phyloP scores from a whole-genome alignment of 23 tunicate genomes.

The Halocynthia aurantium region DNA sequence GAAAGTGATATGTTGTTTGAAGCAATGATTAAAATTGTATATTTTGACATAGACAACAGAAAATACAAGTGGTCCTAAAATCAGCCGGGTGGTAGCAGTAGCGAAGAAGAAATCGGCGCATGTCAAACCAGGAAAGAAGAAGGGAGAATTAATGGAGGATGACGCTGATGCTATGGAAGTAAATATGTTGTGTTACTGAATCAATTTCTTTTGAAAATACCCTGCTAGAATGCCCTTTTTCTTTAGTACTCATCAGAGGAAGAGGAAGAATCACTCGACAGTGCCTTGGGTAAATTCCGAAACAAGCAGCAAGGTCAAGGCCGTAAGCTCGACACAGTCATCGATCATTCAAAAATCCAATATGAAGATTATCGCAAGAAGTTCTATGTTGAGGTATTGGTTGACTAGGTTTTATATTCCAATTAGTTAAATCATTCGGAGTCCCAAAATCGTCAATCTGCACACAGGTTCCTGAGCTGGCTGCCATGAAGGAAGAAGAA shows the following conservation, averaged over 20 bases:
- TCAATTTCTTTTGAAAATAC: conserved; percentile 1
- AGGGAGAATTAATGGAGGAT: conserved; percentile 86
- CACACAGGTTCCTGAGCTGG: conserved; percentile 76
- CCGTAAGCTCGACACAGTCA: conserved; percentile 64
- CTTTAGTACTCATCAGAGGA: conserved; percentile 86
- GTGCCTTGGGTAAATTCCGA: conserved; percentile 77
- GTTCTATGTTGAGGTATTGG: conserved; percentile 83
- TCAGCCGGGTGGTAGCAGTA: conserved; percentile 69
- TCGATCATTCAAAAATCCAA: conserved; percentile 78
- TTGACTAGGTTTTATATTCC: not conserved
- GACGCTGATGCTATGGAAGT: conserved; percentile 93
- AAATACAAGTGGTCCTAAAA: conserved; percentile 59
- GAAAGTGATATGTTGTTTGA: conserved; percentile 2
- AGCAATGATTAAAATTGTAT: not conserved
- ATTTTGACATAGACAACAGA: conserved; percentile 2
- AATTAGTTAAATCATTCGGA: not conserved
- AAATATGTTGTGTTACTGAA: not conserved
- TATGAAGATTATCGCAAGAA: conserved; percentile 82
- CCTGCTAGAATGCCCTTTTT: not conserved
- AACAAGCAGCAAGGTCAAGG: conserved; percentile 71
- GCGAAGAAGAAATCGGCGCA: conserved; percentile 28
- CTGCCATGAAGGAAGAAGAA: conserved; percentile 69
- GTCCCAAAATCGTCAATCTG: not conserved
- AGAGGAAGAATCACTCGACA: conserved; percentile 72
- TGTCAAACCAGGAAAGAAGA: conserved; percentile 15